Conservation (phyloP, 2,113 vertebrate genomes). For the Motacilla tschutschensis region DNA sequence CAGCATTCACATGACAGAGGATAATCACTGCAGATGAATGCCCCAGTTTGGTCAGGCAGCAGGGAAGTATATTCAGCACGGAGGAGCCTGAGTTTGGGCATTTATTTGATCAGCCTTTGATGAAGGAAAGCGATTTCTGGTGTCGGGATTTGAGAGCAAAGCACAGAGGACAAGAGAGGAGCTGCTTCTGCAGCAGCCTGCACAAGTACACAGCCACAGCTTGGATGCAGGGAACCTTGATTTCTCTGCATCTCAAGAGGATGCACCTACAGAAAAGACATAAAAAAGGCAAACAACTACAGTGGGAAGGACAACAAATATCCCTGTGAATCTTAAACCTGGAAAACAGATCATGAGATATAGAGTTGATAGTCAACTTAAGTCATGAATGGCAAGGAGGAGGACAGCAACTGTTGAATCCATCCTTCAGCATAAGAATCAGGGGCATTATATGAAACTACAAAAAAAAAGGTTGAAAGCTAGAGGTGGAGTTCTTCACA, state of each 20-base stretch:
- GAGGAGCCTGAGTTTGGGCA: not conserved
- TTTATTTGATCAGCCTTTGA: not conserved
- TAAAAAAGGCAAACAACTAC: not conserved
- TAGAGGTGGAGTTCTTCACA: not conserved
- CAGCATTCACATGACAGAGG: not conserved
- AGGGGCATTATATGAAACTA: not conserved
- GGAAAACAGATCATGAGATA: not conserved
- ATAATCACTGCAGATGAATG: not conserved
- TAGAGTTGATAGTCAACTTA: not conserved
- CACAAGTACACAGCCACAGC: accelerated
- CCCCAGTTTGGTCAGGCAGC: not conserved
- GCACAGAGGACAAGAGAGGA: not conserved
- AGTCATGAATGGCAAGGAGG: accelerated
- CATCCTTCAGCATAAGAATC: not conserved
- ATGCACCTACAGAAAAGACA: accelerated
- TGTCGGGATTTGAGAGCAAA: not conserved
- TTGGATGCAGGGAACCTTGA: accelerated
- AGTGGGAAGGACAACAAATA: not conserved
- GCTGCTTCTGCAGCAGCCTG: not conserved
- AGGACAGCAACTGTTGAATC: not conserved
- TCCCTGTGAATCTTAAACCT: not conserved
- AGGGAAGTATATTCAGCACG: not conserved
- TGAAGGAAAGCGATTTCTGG: not conserved
- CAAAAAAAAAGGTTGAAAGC: not conserved
- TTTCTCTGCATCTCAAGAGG: not conserved